These are phyloP conservation scores for Dicranocentrus wangi DNA, from an alignment of 2,888 invertebrate species.

Conservation along the genomic window DNA sequence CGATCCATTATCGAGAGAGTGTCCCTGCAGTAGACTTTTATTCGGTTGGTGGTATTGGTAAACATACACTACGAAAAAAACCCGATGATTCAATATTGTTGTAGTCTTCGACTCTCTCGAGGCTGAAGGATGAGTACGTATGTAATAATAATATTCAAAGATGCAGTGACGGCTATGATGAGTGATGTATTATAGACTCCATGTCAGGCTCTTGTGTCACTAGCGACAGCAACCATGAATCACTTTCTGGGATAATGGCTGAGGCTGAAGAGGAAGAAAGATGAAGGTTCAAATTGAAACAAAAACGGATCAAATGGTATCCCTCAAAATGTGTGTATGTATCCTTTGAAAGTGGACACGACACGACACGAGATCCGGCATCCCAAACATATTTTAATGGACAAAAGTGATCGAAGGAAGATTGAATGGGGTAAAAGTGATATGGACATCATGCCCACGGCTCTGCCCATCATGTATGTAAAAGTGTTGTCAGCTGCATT, in stretches of 20 bases:
- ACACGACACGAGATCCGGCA: neutral
- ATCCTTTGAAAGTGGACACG: neutral
- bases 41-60: conserved; percentile 1
- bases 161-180: conserved; percentile 41
- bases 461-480: neutral
- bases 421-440: conserved; percentile 4
- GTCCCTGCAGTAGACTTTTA: neutral
- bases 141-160: conserved; percentile 2
- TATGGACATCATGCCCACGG: neutral
- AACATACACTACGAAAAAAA: neutral
- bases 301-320: conserved; percentile 14
- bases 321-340: conserved; percentile 1
- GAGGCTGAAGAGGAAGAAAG: too few species aligned
- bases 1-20: conserved; percentile 35
- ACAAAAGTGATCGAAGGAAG: conserved; percentile 10
- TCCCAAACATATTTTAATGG: conserved; percentile 11
- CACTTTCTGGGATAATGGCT: conserved; percentile 3
- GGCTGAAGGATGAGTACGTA: conserved; percentile 22
- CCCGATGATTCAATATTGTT: neutral
- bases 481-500: neutral
- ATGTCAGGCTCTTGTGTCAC: conserved; percentile 40
- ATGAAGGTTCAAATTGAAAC: conserved; percentile 44
- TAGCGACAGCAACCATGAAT: conserved; percentile 37
- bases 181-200: conserved; percentile 51
- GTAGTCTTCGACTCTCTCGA: conserved; percentile 15